phyloP scores from a whole-genome alignment of 2,888 invertebrate species.

The Phymatocera aterrima region DNA sequence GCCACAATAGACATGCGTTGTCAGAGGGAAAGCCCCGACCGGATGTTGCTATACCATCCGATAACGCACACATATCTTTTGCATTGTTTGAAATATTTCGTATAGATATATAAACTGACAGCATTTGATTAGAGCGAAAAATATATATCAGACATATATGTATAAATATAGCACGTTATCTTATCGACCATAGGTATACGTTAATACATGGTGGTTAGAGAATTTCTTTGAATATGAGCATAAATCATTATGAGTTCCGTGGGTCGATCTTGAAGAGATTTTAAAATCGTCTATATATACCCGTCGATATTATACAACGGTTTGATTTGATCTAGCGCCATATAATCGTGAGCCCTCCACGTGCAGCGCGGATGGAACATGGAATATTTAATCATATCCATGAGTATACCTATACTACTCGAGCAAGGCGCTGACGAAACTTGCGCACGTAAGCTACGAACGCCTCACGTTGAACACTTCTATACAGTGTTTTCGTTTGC shows the following conservation, averaged over 20 bases:
- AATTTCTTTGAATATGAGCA: too few relatives aligned
- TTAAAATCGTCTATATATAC: neutral
- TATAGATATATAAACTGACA: neutral
- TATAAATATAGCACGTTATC: too few relatives aligned
- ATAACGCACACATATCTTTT: neutral
- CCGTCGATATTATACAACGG: neutral
- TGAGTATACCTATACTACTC: too few relatives aligned
- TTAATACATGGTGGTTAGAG: too few relatives aligned
- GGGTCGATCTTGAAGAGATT: neutral
- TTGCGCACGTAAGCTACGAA: neutral
- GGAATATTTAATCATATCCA: neutral
- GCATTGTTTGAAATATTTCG: neutral
- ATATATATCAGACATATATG: neutral
- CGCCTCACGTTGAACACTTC: neutral
- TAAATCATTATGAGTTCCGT: too few relatives aligned
- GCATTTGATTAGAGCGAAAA: neutral
- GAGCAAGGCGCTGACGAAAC: too few relatives aligned
- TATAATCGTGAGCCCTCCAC: neutral
- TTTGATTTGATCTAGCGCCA: neutral
- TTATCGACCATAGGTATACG: too few relatives aligned
- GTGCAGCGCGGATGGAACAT: neutral
- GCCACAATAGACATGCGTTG: too few relatives aligned
- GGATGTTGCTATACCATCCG: neutral
- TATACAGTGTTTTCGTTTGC: slow-evolving; percentile 9
- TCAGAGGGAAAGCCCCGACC: neutral